These are phyloP conservation scores for Drosophila kambysellisi DNA, from an alignment of 2,888 invertebrate species.

Conservation along the genomic window DNA sequence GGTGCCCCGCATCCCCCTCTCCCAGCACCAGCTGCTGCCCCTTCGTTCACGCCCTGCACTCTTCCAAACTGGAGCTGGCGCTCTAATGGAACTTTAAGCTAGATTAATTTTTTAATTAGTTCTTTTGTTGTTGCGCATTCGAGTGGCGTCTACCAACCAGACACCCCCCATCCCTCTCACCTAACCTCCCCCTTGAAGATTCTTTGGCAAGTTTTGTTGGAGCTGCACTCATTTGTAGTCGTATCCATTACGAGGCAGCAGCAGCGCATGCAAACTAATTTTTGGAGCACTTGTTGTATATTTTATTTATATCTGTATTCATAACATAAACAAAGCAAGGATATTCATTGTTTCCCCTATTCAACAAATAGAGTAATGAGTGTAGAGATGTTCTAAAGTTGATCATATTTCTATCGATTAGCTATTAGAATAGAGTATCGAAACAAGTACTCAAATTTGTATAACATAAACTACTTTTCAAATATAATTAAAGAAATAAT, in stretches of 20 bases:
- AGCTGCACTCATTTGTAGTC: slow-evolving; percentile 64
- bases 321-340: background rate
- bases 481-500: background rate
- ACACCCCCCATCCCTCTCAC: background rate
- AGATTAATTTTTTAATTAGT: slow-evolving; percentile 83
- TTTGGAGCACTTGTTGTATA: slow-evolving; percentile 54
- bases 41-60: background rate
- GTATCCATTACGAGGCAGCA: slow-evolving; percentile 67
- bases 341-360: background rate
- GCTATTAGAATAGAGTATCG: background rate
- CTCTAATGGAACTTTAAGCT: slow-evolving; percentile 81
- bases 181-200: slow-evolving; percentile 33
- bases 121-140: slow-evolving; percentile 80
- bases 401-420: background rate
- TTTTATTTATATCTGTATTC: slow-evolving; percentile 51
- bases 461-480: background rate
- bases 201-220: slow-evolving; percentile 53
- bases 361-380: background rate
- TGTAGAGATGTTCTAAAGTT: background rate
- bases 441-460: background rate
- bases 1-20: background rate
- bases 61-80: slow-evolving; percentile 68
- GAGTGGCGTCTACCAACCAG: slow-evolving; percentile 60
- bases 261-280: slow-evolving; percentile 76
- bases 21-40: background rate